Base-by-base conservation (phyloP, 2,888 invertebrate species). In the Cantharis rufa region DNA sequence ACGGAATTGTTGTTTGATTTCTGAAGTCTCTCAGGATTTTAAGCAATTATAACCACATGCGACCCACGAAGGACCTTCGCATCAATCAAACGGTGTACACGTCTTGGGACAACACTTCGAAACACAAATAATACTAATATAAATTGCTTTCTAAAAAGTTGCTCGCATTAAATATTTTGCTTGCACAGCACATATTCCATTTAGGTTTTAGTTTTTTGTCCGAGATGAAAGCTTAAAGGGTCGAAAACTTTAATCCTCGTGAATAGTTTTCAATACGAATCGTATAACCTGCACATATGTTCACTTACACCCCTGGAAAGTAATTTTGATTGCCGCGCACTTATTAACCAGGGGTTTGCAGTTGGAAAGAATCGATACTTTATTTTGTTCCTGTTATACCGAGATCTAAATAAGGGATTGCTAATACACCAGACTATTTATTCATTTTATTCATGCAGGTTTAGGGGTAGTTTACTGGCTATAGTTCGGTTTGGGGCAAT, bases 211-310 rank as follows among this genome's bases (percentile, higher is more conserved):
- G 76, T 76, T 82, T 83, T 82, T 84, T 78, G 82, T 79, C 79
- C 78, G 78, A 80, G 82, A 79, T 76, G 76, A 63, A 80, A 80
- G 78, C 77, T 84, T 83, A 84, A 83, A 83, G 81, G 76, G 72
- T 27, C 72, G 82, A 80, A 81, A 84, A 83, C 83, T 83, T 82
- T 86, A 86, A 86, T 85, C 85, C 86, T 85, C 82, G 83, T 85
- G 87, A 88, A 87, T 88, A 87, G 85, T 86, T 88, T 87, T 86
- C 87, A 88, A 88, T 88, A 85, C 83, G 88, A 88, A 86, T 87
- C 88, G 87, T 87, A 88, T 88, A 88, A 87, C 87, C 87, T 85
- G 87, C 88, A 88, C 88, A 88, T 88, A 88, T 88, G 88, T 87
- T 88, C 86, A 86, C 83, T 84, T 86, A 82, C 84, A 84, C 85